phyloP scores from a whole-genome alignment of 1,140 invertebrate genomes.

The Drosophila mayri region DNA sequence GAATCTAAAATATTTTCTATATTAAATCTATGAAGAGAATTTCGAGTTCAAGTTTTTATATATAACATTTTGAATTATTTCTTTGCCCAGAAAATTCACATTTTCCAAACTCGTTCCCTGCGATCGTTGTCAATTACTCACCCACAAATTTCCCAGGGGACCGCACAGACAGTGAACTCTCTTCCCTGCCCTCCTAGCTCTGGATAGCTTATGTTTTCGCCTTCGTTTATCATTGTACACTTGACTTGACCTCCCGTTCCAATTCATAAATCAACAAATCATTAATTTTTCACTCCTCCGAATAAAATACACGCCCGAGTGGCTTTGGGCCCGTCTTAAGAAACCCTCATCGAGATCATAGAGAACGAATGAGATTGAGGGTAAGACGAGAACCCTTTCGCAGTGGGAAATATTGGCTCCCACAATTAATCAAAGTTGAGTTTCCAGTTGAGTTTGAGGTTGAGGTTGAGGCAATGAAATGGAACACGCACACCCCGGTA shows the following conservation, averaged over 20 bases:
- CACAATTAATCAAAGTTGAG: constrained; percentile 78
- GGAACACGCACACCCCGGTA: constrained; percentile 73
- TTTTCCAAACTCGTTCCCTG: background rate
- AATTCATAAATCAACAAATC: constrained; percentile 85
- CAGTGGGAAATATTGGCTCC: constrained; percentile 79
- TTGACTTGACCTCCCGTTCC: constrained; percentile 78
- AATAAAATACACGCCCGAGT: constrained; percentile 34
- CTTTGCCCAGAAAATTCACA: no score
- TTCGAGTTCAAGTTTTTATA: background rate
- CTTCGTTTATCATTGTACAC: constrained; percentile 72
- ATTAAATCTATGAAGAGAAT: background rate
- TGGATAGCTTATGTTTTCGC: constrained; percentile 25
- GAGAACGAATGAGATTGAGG: constrained; percentile 15
- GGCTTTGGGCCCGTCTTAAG: constrained; percentile 9
- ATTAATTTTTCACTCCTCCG: constrained; percentile 80
- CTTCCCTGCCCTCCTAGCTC: background rate
- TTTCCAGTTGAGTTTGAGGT: constrained; percentile 12
- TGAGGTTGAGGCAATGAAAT: constrained; percentile 56
- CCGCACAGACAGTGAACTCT: constrained; percentile 55
- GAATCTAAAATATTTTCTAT: background rate
- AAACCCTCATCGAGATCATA: constrained; percentile 32
- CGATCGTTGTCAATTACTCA: constrained; percentile 40
- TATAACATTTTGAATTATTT: background rate
- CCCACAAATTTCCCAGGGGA: constrained; percentile 47
- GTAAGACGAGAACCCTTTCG: constrained; percentile 44